Base-by-base conservation (phyloP, 2,888 invertebrate species). In the Melanchra persicariae region DNA sequence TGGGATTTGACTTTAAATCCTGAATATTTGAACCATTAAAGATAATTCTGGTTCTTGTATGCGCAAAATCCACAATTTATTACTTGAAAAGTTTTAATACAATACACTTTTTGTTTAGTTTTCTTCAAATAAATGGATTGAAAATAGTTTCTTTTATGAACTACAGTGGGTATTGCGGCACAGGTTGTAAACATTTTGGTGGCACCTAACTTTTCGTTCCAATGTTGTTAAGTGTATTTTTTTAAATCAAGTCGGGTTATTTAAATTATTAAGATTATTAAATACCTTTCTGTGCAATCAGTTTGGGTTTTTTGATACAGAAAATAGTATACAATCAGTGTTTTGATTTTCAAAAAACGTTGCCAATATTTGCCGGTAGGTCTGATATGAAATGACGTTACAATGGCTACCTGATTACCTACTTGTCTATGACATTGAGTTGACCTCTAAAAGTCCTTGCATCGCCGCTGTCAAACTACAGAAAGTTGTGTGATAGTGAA, bases 401-500 rank as follows among this genome's bases (percentile, higher is more conserved):
- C 1, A 90, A 88, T 91, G 85, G 81, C 78, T 87, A 85, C 82
- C 85, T 70, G 78, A 67, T 65, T 83, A 67, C 74, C 60, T 57
- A 83, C 76, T 85, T 85, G 86, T 87, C 88, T 90, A 87, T 93
- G 94, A 93, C 94, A 91, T 94, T 95, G 91, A 81, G 61, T 83
- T 94, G 95, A 94, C 95, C 95, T 94, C 88, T 90, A 91, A 83
- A 88, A 91, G 89, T 89, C 90, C 91, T 91, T 90, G 82, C 80
- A 83, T 83, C 77, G 79, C 84, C 80, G 85, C 92, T 93, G 94
- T 93, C 94, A 93, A 91, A 91, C 86, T 55, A 43, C 75, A 43
- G 26, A 59, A 74, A 70, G 65, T 51, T 52, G 82, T 68, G 75
- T 81, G 68, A 69, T 66, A 73, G 80, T 79, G 76, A 60, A 77